Base-by-base conservation (phyloP, 2,113 vertebrate species). In the Macquaria ambigua region DNA sequence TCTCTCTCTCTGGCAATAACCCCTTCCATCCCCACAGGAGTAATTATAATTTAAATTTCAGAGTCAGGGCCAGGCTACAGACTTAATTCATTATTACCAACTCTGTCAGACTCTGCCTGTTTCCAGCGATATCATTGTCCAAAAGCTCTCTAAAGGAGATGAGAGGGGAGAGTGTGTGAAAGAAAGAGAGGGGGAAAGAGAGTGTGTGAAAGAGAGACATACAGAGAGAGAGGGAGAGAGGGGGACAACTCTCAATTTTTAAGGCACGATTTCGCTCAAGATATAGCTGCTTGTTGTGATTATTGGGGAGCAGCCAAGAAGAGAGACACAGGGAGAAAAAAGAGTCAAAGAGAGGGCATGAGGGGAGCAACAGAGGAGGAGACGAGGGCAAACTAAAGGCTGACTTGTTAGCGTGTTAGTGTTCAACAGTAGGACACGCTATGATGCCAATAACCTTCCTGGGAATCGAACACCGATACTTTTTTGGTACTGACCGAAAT, bases 21-120 rank as follows among this genome's bases (percentile, higher is more conserved):
- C 94, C 93, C 89, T 90, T 94, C 93, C 93, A 93, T 92, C 92
- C 93, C 92, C 87, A 79, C 58, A 93, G 91, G 91, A 94, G 91
- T 95, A 96, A 96, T 97, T 96, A 96, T 94, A 96, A 96, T 97
- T 95, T 95, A 91, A 97, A 97, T 95, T 96, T 96, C 94, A 92
- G 93, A 95, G 92, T 96, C 96, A 93, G 90, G 94, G 94, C 88
- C 69, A 92, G 93, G 93, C 94, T 94, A 91, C 92, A 94, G 95
- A 95, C 93, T 96, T 89, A 92, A 96, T 96, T 96, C 94, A 96
- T 94, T 91, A 94, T 90, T 89, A 93, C 93, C 91, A 94, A 95
- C 94, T 85, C 85, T 93, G 94, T 95, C 93, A 93, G 94, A 63
- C 80, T 94, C 90, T 90, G 89, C 91, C 90, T 96, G 94, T 95